Conservation (phyloP, 2,113 vertebrate species). For the Nansenia antarctica region DNA sequence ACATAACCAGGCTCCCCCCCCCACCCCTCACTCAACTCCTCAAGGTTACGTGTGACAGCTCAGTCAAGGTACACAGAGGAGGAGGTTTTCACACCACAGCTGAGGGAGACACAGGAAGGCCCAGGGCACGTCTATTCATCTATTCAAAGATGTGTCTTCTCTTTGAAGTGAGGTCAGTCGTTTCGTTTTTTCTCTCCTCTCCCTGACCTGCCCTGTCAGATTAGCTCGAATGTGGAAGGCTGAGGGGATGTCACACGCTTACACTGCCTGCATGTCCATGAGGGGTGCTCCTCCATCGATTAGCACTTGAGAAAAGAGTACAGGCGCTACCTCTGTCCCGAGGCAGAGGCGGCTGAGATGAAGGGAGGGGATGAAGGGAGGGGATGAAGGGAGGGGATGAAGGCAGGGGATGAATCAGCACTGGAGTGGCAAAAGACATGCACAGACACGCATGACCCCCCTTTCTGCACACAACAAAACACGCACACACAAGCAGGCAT, state of each 20-base stretch:
- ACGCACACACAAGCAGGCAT: background rate
- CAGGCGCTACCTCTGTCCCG: too few relatives aligned
- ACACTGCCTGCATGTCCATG: background rate
- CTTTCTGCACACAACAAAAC: background rate
- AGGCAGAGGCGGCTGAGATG: background rate
- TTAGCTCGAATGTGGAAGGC: slow-evolving; percentile 1
- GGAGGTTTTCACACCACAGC: background rate
- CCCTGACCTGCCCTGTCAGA: slow-evolving; percentile 26
- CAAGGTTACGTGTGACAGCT: too few relatives aligned
- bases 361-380: background rate
- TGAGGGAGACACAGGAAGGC: background rate
- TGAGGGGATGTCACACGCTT: background rate
- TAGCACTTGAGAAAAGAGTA: background rate
- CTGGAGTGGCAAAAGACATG: background rate
- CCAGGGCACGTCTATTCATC: slow-evolving; percentile 3
- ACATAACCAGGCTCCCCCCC: too few relatives aligned
- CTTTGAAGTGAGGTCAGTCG: background rate
- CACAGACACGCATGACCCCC: background rate
- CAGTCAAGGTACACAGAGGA: background rate
- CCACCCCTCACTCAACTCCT: too few relatives aligned
- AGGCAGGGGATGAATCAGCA: background rate
- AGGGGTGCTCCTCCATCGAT: background rate
- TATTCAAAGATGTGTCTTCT: background rate
- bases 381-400: too few relatives aligned
- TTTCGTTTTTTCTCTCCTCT: background rate